A percentile compares a stretch with the other conserved stretches of the same genome.
These are phyloP conservation scores for Littorina saxatilis DNA, from an alignment of 1,140 invertebrate genomes.

Conservation along the genomic window DNA sequence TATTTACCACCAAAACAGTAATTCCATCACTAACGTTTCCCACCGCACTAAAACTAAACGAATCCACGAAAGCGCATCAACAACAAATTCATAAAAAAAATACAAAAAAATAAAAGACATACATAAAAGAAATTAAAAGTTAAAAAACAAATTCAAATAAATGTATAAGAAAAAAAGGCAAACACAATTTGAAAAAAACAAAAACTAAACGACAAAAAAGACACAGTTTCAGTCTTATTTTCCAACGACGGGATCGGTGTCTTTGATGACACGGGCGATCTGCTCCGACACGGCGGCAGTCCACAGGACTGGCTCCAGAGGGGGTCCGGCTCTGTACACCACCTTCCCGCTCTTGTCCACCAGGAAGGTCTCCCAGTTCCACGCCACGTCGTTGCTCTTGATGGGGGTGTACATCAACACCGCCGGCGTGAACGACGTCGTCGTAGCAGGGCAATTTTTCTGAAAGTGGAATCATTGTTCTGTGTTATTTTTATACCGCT, in stretches of 20 bases:
- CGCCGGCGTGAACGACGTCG: conserved; percentile 47
- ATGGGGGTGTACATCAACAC: conserved; percentile 67
- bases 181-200: neutral
- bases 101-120: conserved; percentile 1
- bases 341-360: conserved; percentile 75
- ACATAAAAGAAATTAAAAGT: no score
- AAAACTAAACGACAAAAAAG: neutral
- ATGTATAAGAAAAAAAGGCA: neutral
- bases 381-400: conserved; percentile 77
- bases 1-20: no score
- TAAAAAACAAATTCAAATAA: neutral
- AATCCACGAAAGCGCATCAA: no score
- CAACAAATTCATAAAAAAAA: neutral
- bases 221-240: neutral
- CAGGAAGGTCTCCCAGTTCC: conserved; percentile 82
- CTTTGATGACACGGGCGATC: neutral
- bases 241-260: neutral
- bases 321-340: conserved; percentile 50
- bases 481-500: no score
- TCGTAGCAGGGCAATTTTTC: conserved; percentile 60
- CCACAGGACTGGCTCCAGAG: conserved; percentile 41
- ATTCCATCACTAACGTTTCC: no score
- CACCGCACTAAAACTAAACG: no score
- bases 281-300: conserved; percentile 34
- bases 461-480: no score